Percentiles rank a stretch among this genome's conserved stretches.
These are phyloP conservation scores for Actenoides hombroni DNA, from an alignment of 2,113 vertebrate species.

Conservation along the genomic window DNA sequence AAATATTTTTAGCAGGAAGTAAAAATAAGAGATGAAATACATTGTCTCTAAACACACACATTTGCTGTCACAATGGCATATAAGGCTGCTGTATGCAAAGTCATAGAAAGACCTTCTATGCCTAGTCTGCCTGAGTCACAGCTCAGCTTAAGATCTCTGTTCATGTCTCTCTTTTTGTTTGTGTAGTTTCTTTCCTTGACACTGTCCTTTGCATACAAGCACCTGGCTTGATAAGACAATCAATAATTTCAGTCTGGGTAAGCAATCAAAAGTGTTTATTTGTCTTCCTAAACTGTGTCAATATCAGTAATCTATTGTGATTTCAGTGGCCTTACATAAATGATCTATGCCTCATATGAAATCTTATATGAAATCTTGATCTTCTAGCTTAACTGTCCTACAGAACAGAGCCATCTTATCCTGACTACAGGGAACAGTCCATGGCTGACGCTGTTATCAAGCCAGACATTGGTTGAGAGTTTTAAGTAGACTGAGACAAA, in stretches of 20 bases:
- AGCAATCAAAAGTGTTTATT: background rate
- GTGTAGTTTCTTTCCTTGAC: background rate
- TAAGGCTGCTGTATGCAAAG: background rate
- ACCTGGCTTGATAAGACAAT: background rate
- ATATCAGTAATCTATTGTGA: background rate
- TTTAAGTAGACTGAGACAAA: background rate
- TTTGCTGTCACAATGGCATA: background rate
- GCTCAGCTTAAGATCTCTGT: rapidly evolving
- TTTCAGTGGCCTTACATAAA: background rate
- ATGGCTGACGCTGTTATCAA: background rate
- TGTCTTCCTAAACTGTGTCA: background rate
- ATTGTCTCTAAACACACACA: background rate
- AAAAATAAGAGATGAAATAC: background rate
- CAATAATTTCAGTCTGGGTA: background rate
- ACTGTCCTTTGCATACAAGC: background rate
- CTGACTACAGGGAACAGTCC: background rate
- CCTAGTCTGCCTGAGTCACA: background rate
- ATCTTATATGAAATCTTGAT: background rate
- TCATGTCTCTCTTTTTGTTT: background rate
- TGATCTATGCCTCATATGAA: background rate
- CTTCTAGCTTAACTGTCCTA: background rate
- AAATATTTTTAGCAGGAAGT: background rate
- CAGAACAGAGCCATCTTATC: background rate
- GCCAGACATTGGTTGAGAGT: background rate
- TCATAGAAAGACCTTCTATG: background rate